Percentiles rank a stretch among this genome's conserved stretches.
Evolutionary conservation across 2,113 vertebrate species (phyloP).

Genomic region (Platichthys flesus): DNA sequence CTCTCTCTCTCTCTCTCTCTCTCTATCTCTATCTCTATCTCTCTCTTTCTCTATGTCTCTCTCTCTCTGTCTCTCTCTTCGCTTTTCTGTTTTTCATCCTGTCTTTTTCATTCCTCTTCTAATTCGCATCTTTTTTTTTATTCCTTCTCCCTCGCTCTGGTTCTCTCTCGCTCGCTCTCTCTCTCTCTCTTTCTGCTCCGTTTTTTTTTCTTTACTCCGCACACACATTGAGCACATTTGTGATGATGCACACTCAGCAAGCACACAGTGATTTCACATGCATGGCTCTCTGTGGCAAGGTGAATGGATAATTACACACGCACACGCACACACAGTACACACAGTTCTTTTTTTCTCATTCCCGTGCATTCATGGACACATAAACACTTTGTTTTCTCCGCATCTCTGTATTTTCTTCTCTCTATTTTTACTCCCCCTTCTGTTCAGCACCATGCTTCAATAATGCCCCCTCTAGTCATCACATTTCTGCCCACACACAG

Average conservation of each 20-base stretch:
- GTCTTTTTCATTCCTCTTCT: slow-evolving; percentile 72
- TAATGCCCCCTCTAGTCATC: slow-evolving; percentile 76
- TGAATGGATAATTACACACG: slow-evolving; percentile 69
- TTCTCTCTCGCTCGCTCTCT: neutral
- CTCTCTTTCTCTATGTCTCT: slow-evolving; percentile 64
- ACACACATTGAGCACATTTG: slow-evolving; percentile 35
- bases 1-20: slow-evolving; percentile 57
- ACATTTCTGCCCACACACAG: slow-evolving; percentile 73
- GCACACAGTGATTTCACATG: slow-evolving; percentile 57
- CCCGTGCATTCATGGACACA: slow-evolving; percentile 58
- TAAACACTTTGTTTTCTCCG: slow-evolving; percentile 61
- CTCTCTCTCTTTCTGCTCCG: neutral
- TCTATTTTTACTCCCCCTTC: slow-evolving; percentile 76
- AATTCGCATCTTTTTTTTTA: slow-evolving; percentile 59
- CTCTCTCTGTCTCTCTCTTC: slow-evolving; percentile 60
- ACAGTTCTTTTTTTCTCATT: slow-evolving; percentile 60
- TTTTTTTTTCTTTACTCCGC: slow-evolving; percentile 18
- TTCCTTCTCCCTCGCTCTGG: neutral
- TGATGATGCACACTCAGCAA: slow-evolving; percentile 65
- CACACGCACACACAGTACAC: slow-evolving; percentile 35
- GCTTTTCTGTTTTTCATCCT: slow-evolving; percentile 73
- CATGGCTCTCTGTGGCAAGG: slow-evolving; percentile 61
- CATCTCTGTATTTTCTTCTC: slow-evolving; percentile 61
- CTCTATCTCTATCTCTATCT: slow-evolving; percentile 61
- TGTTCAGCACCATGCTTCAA: slow-evolving; percentile 77